Percentiles rank a stretch among this genome's conserved stretches.
Evolutionary conservation across 1,140 invertebrate genomes (phyloP).

Genomic region (Neelides sp.): DNA sequence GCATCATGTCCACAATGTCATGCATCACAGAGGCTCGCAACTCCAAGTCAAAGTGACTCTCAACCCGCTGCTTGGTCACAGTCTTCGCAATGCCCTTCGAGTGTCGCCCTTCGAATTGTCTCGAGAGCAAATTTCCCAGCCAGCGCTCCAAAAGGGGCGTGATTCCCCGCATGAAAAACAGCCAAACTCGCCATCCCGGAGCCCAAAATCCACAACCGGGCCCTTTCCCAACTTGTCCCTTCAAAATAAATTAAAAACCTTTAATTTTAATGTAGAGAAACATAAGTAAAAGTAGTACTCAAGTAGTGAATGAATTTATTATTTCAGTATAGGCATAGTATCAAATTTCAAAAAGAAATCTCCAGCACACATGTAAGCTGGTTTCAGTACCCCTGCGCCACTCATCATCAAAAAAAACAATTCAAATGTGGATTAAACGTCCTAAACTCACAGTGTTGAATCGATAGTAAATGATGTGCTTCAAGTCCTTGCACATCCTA

Average conservation of each 20-base stretch:
- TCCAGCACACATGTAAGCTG: background rate
- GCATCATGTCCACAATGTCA: constrained; percentile 99
- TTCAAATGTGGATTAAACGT: background rate
- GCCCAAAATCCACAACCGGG: constrained; percentile 99
- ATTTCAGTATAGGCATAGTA: background rate
- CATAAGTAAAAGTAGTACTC: background rate
- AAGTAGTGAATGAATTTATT: background rate
- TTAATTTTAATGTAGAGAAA: background rate
- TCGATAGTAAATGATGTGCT: constrained; percentile 97
- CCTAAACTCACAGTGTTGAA: constrained; percentile 83
- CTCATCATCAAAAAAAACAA: background rate
- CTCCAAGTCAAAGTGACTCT: constrained; percentile 98
- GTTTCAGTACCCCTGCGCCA: constrained; percentile 7
- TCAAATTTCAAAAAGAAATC: background rate
- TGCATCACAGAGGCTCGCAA: constrained; percentile 97
- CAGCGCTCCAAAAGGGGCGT: constrained; percentile 94
- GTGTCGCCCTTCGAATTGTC: constrained; percentile 97
- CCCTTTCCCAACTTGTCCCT: constrained; percentile 95
- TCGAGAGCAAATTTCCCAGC: constrained; percentile 92
- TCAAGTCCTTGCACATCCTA: constrained; percentile 98
- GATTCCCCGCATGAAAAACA: constrained; percentile 98
- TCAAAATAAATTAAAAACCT: constrained; percentile 13
- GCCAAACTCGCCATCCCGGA: constrained; percentile 97
- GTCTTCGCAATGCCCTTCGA: constrained; percentile 99
- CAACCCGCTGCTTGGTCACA: constrained; percentile 97